Evolutionary conservation across 2,113 vertebrate species (phyloP), one percentile per base, ranked within the genome.

Genomic region (Podarcis raffonei): DNA sequence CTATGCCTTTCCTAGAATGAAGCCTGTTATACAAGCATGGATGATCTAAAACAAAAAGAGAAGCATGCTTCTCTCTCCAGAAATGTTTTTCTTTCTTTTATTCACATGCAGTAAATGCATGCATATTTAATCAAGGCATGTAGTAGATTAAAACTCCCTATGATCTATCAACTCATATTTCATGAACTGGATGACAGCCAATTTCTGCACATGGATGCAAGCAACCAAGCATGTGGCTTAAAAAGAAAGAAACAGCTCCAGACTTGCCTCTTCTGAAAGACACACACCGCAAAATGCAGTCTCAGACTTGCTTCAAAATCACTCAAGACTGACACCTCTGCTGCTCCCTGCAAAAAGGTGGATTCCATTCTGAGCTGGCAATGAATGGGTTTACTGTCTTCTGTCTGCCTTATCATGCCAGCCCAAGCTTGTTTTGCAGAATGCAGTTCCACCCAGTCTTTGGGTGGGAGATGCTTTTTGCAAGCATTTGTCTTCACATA

Each of bases 1-100:
- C 78, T 23, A 86, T 69, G 22, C 30, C 12, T 79, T 79, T 86
- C 68, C 75, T 86, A 81, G 62, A 81, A 81, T 59, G 86, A 72
- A 30, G 77, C 48, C 48, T 69, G 6, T 57, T 79, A 42, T 42
- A 79, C 22, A 68, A 32, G 13, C 59, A 25, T 57, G 30, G 15
- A 68, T 48, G 62, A 65, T 30, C 72, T 74, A 35, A 74, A 74
- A 74, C 72, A 79, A 12, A 22, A 59, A 75, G 39, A 75, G 30
- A 12, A 71, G 37, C 13, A 22, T 13, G 27, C 27, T 85, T 62
- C 48, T 53, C 53, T 85, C 53, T 62, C 27, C 62, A 37, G 22
- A 37, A 35, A 20, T 76, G 16, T 22, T 11, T 11, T 48, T 48
- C 9, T 48, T 30, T 57, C 18, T 39, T 68, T n/a, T 22, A 20